Conservation (phyloP, 2,113 vertebrate species). For the Dolichallabes microphthalmus region DNA sequence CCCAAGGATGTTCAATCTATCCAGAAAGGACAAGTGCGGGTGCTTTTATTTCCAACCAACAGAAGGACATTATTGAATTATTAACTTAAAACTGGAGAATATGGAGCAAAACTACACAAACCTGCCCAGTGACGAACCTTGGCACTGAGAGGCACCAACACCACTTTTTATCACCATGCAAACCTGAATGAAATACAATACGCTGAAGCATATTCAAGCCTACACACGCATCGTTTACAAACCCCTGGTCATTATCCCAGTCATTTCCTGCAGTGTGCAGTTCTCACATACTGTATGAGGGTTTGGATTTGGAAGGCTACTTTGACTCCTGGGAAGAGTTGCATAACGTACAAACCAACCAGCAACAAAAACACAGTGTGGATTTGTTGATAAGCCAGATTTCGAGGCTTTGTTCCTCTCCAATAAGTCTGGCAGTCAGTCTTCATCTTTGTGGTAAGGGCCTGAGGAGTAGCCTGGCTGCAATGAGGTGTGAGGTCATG, state of each 20-base stretch:
- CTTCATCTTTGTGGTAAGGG: neutral
- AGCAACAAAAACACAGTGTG: conserved; percentile 56
- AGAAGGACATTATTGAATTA: neutral
- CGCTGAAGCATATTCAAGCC: neutral
- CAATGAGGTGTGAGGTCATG: conserved; percentile 38
- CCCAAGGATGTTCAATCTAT: neutral
- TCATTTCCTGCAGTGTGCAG: neutral
- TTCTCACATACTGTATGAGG: neutral
- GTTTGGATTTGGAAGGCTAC: neutral
- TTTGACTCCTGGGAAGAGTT: neutral
- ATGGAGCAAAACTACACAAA: neutral
- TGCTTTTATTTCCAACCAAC: neutral
- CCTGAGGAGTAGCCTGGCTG: conserved; percentile 17
- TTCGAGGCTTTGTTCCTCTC: conserved; percentile 60
- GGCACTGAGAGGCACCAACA: neutral
- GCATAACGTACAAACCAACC: conserved; percentile 29
- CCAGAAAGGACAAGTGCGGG: neutral
- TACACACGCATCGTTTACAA: neutral
- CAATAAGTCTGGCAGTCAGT: conserved; percentile 49
- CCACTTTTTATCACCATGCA: too few species aligned
- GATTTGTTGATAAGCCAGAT: conserved; percentile 51
- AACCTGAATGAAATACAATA: neutral
- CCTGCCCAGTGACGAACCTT: neutral
- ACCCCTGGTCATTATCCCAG: neutral
- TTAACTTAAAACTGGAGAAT: neutral